These are phyloP conservation scores for Phymatocera aterrima DNA, from an alignment of 2,888 invertebrate species.

Conservation along the genomic window DNA sequence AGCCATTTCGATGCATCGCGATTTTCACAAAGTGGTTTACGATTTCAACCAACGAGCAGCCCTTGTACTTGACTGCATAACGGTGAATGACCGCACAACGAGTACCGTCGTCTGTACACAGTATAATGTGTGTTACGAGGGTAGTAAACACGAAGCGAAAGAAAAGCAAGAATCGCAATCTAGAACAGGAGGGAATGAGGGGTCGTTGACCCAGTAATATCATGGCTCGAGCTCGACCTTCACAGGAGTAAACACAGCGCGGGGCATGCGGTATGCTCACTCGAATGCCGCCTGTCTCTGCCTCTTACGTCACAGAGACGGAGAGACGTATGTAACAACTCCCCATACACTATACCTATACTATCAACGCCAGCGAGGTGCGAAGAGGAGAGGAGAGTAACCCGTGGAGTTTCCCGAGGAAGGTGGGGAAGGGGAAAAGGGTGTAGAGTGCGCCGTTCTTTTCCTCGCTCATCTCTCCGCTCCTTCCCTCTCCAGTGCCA, in stretches of 20 bases:
- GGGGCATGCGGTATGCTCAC: constrained; percentile 44
- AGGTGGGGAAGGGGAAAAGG: constrained; percentile 46
- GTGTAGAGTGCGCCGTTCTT: too few relatives aligned
- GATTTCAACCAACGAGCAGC: too few relatives aligned
- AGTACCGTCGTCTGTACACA: too few relatives aligned
- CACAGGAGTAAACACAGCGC: constrained; percentile 25
- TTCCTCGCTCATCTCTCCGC: too few relatives aligned
- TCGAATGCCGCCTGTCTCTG: constrained; percentile 41
- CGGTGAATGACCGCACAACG: too few relatives aligned
- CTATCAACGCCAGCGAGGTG: too few relatives aligned
- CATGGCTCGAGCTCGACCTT: constrained; percentile 54
- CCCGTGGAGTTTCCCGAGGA: constrained; percentile 54
- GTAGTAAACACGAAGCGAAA: neutral
- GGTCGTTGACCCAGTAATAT: constrained; percentile 61
- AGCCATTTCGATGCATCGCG: neutral
- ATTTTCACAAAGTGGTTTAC: neutral
- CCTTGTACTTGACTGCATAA: too few relatives aligned
- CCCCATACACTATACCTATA: too few relatives aligned
- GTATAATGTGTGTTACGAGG: too few relatives aligned
- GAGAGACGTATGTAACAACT: too few relatives aligned
- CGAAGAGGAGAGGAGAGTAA: constrained; percentile 74
- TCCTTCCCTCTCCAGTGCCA: too few relatives aligned
- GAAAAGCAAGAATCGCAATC: neutral
- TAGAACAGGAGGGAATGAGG: neutral
- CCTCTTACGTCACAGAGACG: constrained; percentile 46